Percentiles rank a stretch among this genome's conserved stretches.
These are phyloP conservation scores for Acrobasis suavella DNA, from an alignment of 2,888 invertebrate genomes.

Conservation along the genomic window DNA sequence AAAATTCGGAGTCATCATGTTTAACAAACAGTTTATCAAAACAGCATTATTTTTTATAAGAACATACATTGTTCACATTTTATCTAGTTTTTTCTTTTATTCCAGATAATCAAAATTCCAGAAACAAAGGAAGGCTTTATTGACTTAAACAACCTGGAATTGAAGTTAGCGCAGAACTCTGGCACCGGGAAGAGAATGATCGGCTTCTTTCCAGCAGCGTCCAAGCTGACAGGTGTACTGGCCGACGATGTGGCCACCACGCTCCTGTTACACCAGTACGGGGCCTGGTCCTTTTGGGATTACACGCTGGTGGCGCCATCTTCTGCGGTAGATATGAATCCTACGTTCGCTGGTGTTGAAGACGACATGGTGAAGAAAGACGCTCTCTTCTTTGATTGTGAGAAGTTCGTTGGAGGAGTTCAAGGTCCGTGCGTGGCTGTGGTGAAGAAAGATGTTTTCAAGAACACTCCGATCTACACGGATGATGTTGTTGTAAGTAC, in stretches of 20 bases:
- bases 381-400: slow-evolving; percentile 93
- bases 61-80: not conserved
- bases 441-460: slow-evolving; percentile 77
- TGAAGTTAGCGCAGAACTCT: slow-evolving; percentile 84
- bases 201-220: slow-evolving; percentile 93
- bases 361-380: slow-evolving; percentile 91
- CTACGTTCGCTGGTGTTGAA: slow-evolving; percentile 85
- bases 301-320: slow-evolving; percentile 93
- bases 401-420: slow-evolving; percentile 95
- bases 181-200: slow-evolving; percentile 86
- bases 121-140: slow-evolving; percentile 91
- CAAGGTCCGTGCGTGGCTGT: slow-evolving; percentile 89
- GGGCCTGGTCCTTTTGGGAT: slow-evolving; percentile 94
- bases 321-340: slow-evolving; percentile 92
- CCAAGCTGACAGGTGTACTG: slow-evolving; percentile 94
- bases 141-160: slow-evolving; percentile 89
- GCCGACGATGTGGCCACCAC: slow-evolving; percentile 92
- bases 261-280: slow-evolving; percentile 89
- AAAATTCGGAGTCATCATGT: too few species aligned
- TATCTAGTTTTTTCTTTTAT: slow-evolving; percentile 30
- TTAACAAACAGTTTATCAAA: too few species aligned
- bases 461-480: slow-evolving; percentile 60
- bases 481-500: slow-evolving; percentile 74
- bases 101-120: slow-evolving; percentile 88
- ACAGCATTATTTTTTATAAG: too few species aligned